Base-by-base conservation (phyloP, 37 sponge, comb jelly and placozoan genomes). In the Beroe ovata region DNA sequence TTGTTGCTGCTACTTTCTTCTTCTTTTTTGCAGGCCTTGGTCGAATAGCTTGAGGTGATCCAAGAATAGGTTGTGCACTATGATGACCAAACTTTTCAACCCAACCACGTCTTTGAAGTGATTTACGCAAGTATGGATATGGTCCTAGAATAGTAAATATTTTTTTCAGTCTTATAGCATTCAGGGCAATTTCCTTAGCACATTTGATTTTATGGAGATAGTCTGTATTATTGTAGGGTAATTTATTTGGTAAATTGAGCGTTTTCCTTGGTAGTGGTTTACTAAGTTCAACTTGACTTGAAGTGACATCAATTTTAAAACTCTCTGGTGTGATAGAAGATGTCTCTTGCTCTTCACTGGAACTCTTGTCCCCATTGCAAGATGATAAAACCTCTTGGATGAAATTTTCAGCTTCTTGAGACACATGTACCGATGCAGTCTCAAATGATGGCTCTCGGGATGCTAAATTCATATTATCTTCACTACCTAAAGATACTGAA, bases 31-130 rank as follows among this genome's bases (percentile, higher is more conserved):
- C 84, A 11, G 22, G 54, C 47, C 84, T 11, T 23, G 84, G 84
- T 40, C 84, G 84, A n/a, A 77, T 39, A 6, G 84, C 54, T 41
- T 77, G 84, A 11, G 84, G 84, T 36, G 84, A 42, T 1, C 84
- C 84, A 6, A 77, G 54, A n/a, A 77, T 41, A 21, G 84, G 84
- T 42, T 77, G 84, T 36, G 38, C 16, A 40, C 54, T 42, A 42
- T 77, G 84, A 1, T 77, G 28, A 77, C 84, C 33, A 42, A 77
- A 77, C 21, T 91, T 90, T 72, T 95, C 97, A 60, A 96, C 94
- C 97, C 97, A 96, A 0, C 97, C 97, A 23, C 97, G 90, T 64
- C 62, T 59, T 4, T 93, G 37, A 60, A 96, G 89, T 18, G 92
- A 60, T 64, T 64, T 89, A 0, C 95, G 91, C 8, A 96, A 63